Conservation (phyloP, 2,113 vertebrate species). For the Crotalus helleri region DNA sequence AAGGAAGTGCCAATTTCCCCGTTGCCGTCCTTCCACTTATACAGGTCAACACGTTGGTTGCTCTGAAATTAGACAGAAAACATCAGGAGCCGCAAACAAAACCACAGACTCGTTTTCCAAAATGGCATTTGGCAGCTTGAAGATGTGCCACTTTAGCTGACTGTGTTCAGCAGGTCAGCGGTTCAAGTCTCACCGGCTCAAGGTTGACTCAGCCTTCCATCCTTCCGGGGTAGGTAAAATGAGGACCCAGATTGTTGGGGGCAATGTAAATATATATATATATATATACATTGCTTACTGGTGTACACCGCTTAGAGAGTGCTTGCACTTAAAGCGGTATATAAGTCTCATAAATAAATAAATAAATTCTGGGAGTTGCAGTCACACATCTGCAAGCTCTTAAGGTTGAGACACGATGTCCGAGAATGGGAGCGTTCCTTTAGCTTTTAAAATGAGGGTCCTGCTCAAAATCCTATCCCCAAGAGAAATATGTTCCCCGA, state of each 20-base stretch:
- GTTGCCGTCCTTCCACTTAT: slow-evolving; percentile 88
- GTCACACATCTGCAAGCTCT: background rate
- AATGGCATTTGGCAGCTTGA: background rate
- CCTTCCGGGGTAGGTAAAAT: too few relatives aligned
- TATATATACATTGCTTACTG: too few relatives aligned
- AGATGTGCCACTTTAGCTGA: background rate
- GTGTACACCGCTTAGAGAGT: too few relatives aligned
- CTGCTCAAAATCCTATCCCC: background rate
- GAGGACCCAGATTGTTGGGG: too few relatives aligned
- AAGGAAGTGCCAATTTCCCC: slow-evolving; percentile 88
- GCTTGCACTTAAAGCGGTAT: too few relatives aligned
- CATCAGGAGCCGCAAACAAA: background rate
- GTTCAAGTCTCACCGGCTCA: too few relatives aligned
- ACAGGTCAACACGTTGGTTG: slow-evolving; percentile 94
- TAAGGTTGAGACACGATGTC: background rate
- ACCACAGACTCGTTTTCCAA: background rate
- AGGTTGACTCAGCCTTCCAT: too few relatives aligned
- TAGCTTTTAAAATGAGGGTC: background rate
- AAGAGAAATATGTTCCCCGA: background rate
- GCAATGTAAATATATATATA: too few relatives aligned
- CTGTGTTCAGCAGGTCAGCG: too few relatives aligned
- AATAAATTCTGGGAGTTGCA: background rate
- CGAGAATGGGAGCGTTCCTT: background rate
- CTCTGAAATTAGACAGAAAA: slow-evolving; percentile 72
- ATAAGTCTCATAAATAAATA: too few relatives aligned